Conservation (phyloP, 2,888 invertebrate species). For the Xestia c-nigrum region DNA sequence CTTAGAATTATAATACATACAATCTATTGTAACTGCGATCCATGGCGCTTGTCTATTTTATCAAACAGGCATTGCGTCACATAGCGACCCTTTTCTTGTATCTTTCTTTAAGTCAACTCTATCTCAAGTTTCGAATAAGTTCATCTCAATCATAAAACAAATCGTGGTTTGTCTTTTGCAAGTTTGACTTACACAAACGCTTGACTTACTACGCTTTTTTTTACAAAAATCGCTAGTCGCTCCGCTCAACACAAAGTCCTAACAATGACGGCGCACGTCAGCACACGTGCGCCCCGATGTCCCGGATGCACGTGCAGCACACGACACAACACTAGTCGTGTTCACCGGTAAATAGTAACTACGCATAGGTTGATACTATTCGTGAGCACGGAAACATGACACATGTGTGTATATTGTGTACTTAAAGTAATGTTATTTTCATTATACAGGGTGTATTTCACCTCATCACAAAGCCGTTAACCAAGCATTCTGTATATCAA, state of each 20-base stretch:
- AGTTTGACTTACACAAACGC: neutral
- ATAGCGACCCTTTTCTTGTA: neutral
- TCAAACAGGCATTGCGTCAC: neutral
- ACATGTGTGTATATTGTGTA: neutral
- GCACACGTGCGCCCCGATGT: constrained; percentile 66
- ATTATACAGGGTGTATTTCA: too few relatives aligned
- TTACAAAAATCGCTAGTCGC: constrained; percentile 22
- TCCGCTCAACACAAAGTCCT: constrained; percentile 42
- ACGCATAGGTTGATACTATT: constrained; percentile 19
- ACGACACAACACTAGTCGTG: constrained; percentile 46
- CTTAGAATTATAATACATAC: too few relatives aligned
- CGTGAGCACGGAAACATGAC: constrained; percentile 31
- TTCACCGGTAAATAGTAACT: constrained; percentile 50
- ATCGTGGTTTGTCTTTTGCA: neutral
- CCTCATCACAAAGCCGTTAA: too few relatives aligned
- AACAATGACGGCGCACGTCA: constrained; percentile 19
- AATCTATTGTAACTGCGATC: neutral
- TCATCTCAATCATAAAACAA: neutral
- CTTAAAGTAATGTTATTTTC: too few relatives aligned
- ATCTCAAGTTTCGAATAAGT: neutral
- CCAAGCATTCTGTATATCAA: too few relatives aligned
- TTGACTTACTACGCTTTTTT: neutral
- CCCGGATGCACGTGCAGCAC: constrained; percentile 77
- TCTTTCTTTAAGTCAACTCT: neutral
- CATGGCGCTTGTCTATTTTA: neutral